Conservation (phyloP, 2,888 invertebrate species). For the Drosophila mayaguana region DNA sequence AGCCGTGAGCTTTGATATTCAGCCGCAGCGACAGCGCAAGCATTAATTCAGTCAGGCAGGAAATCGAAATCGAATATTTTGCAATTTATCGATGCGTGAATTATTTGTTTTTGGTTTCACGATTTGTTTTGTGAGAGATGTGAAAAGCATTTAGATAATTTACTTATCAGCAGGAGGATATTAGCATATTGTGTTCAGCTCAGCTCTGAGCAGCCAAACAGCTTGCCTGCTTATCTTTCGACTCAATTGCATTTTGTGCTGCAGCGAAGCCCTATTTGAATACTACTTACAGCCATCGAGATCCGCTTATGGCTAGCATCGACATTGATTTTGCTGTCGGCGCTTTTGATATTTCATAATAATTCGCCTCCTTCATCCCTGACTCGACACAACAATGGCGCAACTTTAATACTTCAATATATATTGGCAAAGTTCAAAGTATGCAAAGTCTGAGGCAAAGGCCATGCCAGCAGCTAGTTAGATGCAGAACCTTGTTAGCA, state of each 20-base stretch:
- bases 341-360: constrained; percentile 26
- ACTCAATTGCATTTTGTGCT: constrained; percentile 23
- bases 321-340: constrained; percentile 12
- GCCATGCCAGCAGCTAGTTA: constrained; percentile 30
- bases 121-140: constrained; percentile 13
- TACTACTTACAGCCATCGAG: constrained; percentile 13
- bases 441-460: constrained; percentile 61
- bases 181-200: background rate
- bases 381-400: constrained; percentile 8
- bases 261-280: constrained; percentile 25
- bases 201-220: background rate
- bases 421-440: constrained; percentile 71
- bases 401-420: constrained; percentile 45
- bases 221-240: constrained; percentile 15
- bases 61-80: constrained; percentile 62
- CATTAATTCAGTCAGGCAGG: constrained; percentile 67
- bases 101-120: constrained; percentile 18
- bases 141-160: constrained; percentile 2
- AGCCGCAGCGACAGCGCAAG: constrained; percentile 18
- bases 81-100: constrained; percentile 32
- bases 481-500: constrained; percentile 41
- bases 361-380: constrained; percentile 4
- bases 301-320: constrained; percentile 19
- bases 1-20: constrained; percentile 45
- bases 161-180: background rate